Evolutionary conservation across 2,888 invertebrate genomes (phyloP).

Genomic region (Cephonodes hylas): DNA sequence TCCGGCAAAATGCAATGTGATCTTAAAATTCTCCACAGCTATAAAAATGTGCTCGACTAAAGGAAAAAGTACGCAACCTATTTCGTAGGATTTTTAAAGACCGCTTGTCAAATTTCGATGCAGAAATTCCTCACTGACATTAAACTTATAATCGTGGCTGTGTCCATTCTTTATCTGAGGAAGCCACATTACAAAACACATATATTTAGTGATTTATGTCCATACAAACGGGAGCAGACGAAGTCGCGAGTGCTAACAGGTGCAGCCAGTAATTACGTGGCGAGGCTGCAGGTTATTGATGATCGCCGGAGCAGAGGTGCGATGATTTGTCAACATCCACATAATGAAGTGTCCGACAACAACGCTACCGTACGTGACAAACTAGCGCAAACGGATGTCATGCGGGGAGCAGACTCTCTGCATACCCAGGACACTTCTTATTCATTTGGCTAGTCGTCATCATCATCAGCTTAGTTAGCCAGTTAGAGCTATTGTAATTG

Average conservation of each 20-base stretch:
- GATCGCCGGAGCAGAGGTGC: not conserved
- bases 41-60: too few relatives aligned
- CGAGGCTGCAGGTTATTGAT: not conserved
- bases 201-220: not conserved
- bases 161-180: too few relatives aligned
- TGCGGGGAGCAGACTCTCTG: not conserved
- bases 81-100: too few relatives aligned
- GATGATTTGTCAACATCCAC: not conserved
- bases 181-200: not conserved
- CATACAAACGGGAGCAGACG: not conserved
- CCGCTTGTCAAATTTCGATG: too few relatives aligned
- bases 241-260: not conserved
- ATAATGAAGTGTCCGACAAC: not conserved
- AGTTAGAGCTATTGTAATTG: too few relatives aligned
- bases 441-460: too few relatives aligned
- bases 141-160: too few relatives aligned
- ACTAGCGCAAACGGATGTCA: not conserved
- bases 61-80: too few relatives aligned
- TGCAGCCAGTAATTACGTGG: not conserved
- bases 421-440: not conserved
- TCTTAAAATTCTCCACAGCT: too few relatives aligned
- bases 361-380: not conserved
- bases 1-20: too few relatives aligned
- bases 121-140: too few relatives aligned
- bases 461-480: too few relatives aligned